phyloP scores from a whole-genome alignment of 2,888 invertebrate genomes.

The Cheiracanthium punctorium region DNA sequence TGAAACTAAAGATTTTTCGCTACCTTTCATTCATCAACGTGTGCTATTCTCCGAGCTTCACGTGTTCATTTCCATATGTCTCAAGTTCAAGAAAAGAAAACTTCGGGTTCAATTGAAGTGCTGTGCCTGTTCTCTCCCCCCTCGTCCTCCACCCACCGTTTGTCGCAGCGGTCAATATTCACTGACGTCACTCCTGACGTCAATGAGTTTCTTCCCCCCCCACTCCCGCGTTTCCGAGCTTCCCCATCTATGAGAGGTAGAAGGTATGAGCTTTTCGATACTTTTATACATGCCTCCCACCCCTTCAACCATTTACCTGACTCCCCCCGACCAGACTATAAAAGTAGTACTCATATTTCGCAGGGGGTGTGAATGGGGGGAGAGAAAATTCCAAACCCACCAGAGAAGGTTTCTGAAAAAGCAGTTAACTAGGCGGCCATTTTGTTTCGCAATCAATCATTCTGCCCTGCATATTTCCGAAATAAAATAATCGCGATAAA shows the following conservation, averaged over 20 bases:
- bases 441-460: too few relatives aligned
- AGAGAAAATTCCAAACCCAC: too few relatives aligned
- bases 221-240: constrained; percentile 17
- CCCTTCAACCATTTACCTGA: constrained; percentile 25
- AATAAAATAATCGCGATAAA: too few relatives aligned
- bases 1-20: not conserved
- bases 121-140: constrained; percentile 14
- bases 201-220: constrained; percentile 45
- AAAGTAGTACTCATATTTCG: not conserved
- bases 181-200: constrained; percentile 60
- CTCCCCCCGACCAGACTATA: constrained; percentile 16
- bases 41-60: constrained; percentile 1
- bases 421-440: too few relatives aligned
- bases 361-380: not conserved
- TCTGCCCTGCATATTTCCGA: too few relatives aligned
- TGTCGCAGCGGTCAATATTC: constrained; percentile 61
- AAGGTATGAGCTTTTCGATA: constrained; percentile 48
- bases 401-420: too few relatives aligned
- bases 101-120: constrained; percentile 6
- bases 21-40: not conserved
- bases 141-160: constrained; percentile 4
- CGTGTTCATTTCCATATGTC: constrained; percentile 33
- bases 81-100: constrained; percentile 33
- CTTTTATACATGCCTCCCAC: constrained; percentile 40
- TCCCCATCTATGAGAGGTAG: constrained; percentile 24